Conservation (phyloP, 1,140 invertebrate genomes). For the Drosophila dunni region DNA sequence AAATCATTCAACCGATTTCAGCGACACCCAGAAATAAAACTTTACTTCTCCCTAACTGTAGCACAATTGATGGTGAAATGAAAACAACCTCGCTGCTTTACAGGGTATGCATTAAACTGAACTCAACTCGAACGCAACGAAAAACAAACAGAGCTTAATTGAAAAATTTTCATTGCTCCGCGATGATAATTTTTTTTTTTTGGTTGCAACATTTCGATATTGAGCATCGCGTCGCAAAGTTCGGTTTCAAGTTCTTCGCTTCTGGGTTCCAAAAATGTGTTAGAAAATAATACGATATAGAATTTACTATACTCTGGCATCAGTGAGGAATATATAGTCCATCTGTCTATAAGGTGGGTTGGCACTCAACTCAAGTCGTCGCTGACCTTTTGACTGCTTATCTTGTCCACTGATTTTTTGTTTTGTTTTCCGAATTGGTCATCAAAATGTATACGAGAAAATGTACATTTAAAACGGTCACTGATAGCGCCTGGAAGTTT, state of each 20-base stretch:
- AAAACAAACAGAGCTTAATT: slow-evolving; percentile 53
- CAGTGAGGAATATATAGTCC: background rate
- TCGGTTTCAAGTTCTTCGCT: slow-evolving; percentile 14
- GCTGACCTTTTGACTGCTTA: slow-evolving; percentile 19
- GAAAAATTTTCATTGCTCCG: slow-evolving; percentile 41
- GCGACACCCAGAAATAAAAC: background rate
- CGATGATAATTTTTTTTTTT: slow-evolving; percentile 35
- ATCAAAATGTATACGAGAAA: slow-evolving; percentile 48
- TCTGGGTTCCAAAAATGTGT: slow-evolving; percentile 13
- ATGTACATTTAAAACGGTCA: slow-evolving; percentile 31
- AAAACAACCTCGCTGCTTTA: background rate
- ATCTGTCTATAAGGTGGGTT: slow-evolving; percentile 10
- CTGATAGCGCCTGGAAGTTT: slow-evolving; percentile 48
- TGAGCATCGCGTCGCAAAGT: slow-evolving; percentile 40
- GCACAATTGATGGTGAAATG: background rate
- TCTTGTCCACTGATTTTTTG: slow-evolving; percentile 1
- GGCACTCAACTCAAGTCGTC: background rate
- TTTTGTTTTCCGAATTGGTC: slow-evolving; percentile 50
- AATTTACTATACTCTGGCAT: no score
- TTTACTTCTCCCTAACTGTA: background rate
- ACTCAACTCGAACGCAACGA: slow-evolving; percentile 24
- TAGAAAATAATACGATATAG: slow-evolving; percentile 1
- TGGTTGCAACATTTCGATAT: slow-evolving; percentile 43
- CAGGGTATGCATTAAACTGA: slow-evolving; percentile 27
- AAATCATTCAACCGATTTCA: no score